Evolutionary conservation across 2,888 invertebrate genomes (phyloP), one percentile per base, ranked within the genome.

Genomic region (Meteorus cinctellus): DNA sequence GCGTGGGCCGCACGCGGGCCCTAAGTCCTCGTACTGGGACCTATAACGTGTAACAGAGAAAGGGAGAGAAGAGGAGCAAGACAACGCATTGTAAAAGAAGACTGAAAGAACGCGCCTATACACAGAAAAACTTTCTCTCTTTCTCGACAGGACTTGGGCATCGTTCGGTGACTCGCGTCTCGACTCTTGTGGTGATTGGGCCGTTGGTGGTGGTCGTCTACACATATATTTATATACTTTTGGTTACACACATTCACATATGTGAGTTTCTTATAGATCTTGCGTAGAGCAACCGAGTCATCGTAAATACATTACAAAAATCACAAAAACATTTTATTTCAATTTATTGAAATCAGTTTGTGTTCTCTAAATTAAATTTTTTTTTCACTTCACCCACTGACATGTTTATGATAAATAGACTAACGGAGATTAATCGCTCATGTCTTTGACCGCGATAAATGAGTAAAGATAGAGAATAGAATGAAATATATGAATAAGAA

Each of bases 1-100:
- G 89, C 89, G 89, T 89, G 89, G 89, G 89, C 88, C 85, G 89
- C 86, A 86, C 86, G 86, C 86, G 85, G 84, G 85, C 85, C 62
- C 71, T 71, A 41, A 55, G 55, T 55, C 55, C 55, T 55, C 27
- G 70, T 66, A 72, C 55, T 76, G 68, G 69, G 72, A 74, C 76
- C 72, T 71, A 41, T 48, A 51, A 68, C 19, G 60, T 62, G 16
- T 31, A 65, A 80, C 65, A 71, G 59, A 74, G 73, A 74, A 45
- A 77, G 51, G 59, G 60, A 72, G 41, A 72, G 67, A 77, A 59
- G 74, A 72, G 75, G 62, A 63, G 24, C 60, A 75, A 80, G 74
- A 77, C 74, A 72, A 77, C 75, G 73, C 78, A 72, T 72, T 12
- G 51, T 48, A 68, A 27, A 27, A 45, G 65, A 36, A 71, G 68